Base-by-base conservation (phyloP, 2,888 invertebrate species). In the Panopea generosa region DNA sequence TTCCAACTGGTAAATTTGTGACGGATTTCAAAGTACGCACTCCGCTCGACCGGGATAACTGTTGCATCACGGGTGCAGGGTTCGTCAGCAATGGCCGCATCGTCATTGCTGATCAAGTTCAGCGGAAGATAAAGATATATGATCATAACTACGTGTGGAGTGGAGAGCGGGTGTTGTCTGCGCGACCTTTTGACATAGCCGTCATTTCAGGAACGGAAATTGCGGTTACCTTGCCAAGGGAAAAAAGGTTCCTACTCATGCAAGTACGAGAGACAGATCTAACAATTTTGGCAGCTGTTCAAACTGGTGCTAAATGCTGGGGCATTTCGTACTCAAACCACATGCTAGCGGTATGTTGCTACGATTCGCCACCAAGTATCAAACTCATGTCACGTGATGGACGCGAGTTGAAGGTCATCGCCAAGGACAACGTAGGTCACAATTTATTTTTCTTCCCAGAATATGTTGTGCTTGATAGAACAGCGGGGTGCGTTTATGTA, bases 341-440 rank as follows among this genome's bases (percentile, higher is more conserved):
- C 59, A 75, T 77, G 59, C 67, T 84, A 14, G 84, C 84, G n/a
- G 77, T 84, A 11, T 79, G 81, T 22, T 84, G 84, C 49, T 84
- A 84, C 33, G 79, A 79, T 22, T 82, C 82, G 2, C 84, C 84
- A 11, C 84, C 84, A 20, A 63, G 77, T n/a, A 66, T 84, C 11
- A 84, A 84, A 61, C 73, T 84, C 2, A 84, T 84, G 84, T 79
- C 84, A 55, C 81, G 82, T 67, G 84, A 84, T 40, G 84, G 84
- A 14, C 71, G 84, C 20, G 84, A 84, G 68, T 63, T 84, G 29
- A 82, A 82, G 66, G 71, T 77, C 47, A 77, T 84, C 14, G 77
- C 61, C 55, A 77, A 68, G 55, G 84, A 84, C 62, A 79, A 77
- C 22, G 75, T 79, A 45, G 84, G 84, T 47, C 84, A 84, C 38